Evolutionary conservation across 2,797 vertebrate genomes (phyloP).

Genomic region (Myotis findleyi): DNA sequence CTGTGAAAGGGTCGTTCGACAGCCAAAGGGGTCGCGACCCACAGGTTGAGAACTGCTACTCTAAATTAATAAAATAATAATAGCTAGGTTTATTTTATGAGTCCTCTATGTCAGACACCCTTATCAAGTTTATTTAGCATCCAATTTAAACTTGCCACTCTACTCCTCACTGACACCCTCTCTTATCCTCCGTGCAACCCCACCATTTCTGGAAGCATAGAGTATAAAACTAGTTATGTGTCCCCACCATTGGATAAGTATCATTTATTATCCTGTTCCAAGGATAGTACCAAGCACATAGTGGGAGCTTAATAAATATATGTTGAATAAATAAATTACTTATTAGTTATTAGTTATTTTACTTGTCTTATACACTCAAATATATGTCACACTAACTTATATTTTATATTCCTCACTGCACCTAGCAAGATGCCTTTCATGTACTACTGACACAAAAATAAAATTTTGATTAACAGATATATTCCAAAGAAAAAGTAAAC

Average conservation of each 20-base stretch:
- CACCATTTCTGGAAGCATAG: neutral
- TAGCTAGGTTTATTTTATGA: neutral
- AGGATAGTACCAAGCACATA: neutral
- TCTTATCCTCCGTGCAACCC: neutral
- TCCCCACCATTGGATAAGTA: neutral
- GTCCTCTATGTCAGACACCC: neutral
- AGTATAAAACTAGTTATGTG: neutral
- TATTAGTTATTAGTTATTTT: neutral
- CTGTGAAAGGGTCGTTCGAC: too few relatives aligned
- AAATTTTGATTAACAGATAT: neutral
- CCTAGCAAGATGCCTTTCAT: neutral
- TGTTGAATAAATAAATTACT: neutral
- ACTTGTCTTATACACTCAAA: neutral
- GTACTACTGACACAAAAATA: neutral
- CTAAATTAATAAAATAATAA: neutral
- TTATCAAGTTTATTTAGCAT: neutral
- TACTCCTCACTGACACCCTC: neutral
- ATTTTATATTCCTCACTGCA: neutral
- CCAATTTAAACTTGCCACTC: neutral
- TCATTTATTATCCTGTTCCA: neutral
- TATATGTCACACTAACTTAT: neutral
- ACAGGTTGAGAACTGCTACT: neutral
- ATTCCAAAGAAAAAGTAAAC: neutral
- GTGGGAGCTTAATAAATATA: neutral
- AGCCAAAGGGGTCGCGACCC: too few relatives aligned